Percentiles rank a stretch among this genome's conserved stretches.
Conservation (phyloP, 2,113 vertebrate genomes). For the Euleptes europaea region DNA sequence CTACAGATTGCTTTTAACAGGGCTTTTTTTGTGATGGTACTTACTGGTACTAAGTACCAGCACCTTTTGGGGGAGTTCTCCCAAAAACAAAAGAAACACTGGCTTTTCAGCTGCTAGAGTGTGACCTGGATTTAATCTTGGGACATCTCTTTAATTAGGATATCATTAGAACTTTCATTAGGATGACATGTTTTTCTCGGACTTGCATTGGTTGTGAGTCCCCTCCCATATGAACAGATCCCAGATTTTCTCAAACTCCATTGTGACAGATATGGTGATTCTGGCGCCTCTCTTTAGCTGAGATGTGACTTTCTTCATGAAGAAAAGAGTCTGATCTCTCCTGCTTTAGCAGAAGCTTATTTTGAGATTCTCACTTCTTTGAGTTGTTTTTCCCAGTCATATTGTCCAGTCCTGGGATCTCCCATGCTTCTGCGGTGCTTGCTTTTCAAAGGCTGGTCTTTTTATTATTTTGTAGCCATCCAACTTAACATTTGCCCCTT, state of each 20-base stretch:
- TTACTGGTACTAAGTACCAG: too few species aligned
- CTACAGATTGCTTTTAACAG: too few species aligned
- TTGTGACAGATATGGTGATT: background rate
- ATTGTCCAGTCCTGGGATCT: background rate
- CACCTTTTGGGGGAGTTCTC: too few species aligned
- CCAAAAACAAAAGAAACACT: background rate
- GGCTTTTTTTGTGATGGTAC: too few species aligned
- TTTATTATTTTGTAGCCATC: slow-evolving; percentile 17
- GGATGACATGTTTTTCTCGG: background rate
- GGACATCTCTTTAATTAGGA: background rate
- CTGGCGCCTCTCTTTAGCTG: background rate
- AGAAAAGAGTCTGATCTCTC: background rate
- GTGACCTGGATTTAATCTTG: too few species aligned
- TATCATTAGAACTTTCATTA: background rate
- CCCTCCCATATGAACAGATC: background rate
- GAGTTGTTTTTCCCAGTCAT: background rate
- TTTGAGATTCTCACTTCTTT: background rate
- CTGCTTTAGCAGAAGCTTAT: background rate
- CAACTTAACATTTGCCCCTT: slow-evolving; percentile 58
- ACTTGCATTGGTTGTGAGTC: background rate
- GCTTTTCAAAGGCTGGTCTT: slow-evolving; percentile 28
- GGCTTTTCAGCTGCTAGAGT: background rate
- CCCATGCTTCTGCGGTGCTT: background rate
- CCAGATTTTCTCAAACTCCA: background rate
- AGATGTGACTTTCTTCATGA: background rate